phyloP scores from a whole-genome alignment of 2,888 invertebrate species.

The Yponomeuta sedellus region DNA sequence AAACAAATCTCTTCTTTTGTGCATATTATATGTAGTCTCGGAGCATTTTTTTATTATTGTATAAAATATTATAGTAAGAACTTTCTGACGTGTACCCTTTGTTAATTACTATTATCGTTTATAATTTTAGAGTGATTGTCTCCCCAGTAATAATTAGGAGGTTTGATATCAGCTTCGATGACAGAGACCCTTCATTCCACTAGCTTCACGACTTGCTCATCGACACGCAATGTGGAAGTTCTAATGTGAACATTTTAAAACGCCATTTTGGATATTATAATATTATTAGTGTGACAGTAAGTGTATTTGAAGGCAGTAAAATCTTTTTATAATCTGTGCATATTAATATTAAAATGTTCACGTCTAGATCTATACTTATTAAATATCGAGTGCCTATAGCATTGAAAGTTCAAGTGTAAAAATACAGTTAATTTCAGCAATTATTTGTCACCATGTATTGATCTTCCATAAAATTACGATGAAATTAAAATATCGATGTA shows the following conservation, averaged over 20 bases:
- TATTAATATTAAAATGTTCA: conserved; percentile 72
- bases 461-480: conserved; percentile 77
- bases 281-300: conserved; percentile 53
- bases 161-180: conserved; percentile 58
- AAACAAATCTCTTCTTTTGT: not conserved
- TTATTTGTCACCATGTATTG: conserved; percentile 76
- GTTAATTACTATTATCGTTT: conserved; percentile 48
- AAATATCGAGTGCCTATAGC: conserved; percentile 72
- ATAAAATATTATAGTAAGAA: conserved; percentile 41
- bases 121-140: conserved; percentile 67
- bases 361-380: conserved; percentile 58
- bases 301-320: conserved; percentile 58
- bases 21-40: conserved; percentile 9
- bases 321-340: conserved; percentile 68
- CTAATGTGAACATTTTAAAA: conserved; percentile 71
- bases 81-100: conserved; percentile 49
- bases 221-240: conserved; percentile 46
- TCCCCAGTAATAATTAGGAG: conserved; percentile 52
- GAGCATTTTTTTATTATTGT: conserved; percentile 12
- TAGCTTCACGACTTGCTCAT: conserved; percentile 62
- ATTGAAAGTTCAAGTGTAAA: conserved; percentile 73
- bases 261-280: conserved; percentile 58
- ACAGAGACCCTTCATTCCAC: conserved; percentile 57
- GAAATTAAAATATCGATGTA: conserved; percentile 77
- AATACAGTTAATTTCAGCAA: conserved; percentile 73